These are phyloP conservation scores for Chaenodraco wilsoni DNA, from an alignment of 2,797 vertebrate genomes.

Conservation along the genomic window DNA sequence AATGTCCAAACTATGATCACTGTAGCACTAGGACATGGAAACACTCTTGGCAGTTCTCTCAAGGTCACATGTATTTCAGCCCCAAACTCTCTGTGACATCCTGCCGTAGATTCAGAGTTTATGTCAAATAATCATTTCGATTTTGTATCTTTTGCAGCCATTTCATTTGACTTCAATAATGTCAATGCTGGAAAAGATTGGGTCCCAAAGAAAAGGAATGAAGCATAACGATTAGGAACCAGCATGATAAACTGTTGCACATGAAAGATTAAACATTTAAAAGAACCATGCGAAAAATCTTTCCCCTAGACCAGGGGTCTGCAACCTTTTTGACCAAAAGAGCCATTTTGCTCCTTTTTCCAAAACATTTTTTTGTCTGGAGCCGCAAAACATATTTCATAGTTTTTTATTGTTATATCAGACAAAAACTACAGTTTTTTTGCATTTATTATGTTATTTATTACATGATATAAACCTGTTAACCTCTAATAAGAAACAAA, in stretches of 20 bases:
- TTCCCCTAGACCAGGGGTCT: background rate
- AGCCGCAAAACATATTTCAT: too few relatives aligned
- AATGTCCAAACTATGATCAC: background rate
- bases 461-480: too few relatives aligned
- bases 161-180: constrained; percentile 23
- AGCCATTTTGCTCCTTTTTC: too few relatives aligned
- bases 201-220: constrained; percentile 12
- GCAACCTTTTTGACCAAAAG: too few relatives aligned
- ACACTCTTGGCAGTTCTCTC: too few relatives aligned
- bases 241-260: constrained; percentile 44
- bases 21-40: background rate
- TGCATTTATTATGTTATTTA: too few relatives aligned
- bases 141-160: background rate
- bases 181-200: constrained; percentile 27
- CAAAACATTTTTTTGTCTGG: too few relatives aligned
- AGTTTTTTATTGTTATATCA: too few relatives aligned
- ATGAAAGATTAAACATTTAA: constrained; percentile 49
- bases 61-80: background rate
- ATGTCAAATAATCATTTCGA: background rate
- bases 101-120: background rate
- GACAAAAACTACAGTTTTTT: too few relatives aligned
- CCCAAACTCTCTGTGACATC: constrained; percentile 1
- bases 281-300: constrained; percentile 11
- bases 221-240: constrained; percentile 36
- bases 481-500: too few relatives aligned